Base-by-base conservation (phyloP, 2,113 vertebrate genomes). In the Polypterus senegalus region DNA sequence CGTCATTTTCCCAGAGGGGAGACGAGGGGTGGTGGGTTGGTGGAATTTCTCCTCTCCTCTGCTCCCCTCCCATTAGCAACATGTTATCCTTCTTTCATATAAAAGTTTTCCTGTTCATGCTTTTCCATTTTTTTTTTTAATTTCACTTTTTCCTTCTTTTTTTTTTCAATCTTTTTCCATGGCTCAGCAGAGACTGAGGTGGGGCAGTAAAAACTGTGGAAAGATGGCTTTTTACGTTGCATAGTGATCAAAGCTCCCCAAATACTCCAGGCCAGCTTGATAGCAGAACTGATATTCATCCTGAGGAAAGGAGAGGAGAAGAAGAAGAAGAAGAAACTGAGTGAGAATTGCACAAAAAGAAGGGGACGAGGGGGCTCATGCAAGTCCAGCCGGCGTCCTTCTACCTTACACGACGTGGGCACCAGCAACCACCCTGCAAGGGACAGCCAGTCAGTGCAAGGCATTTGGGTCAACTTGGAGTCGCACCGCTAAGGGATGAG, bases 181-280 rank as follows among this genome's bases (percentile, higher is more conserved):
- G 84, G 89, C 88, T 91, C 89, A 88, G 83, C 80, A 76, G 77
- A 81, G 85, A 81, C 85, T 82, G 77, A 79, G 73, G 84, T 76
- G 76, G 84, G 76, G 62, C 68, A 71, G 78, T 75, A 79, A 74
- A 83, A 77, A 78, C 82, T 73, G 81, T 70, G 77, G 73, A 67
- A 69, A 74, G 76, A 92, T 94, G 91, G 90, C 91, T 93, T 95
- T 88, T 97, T 97, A 99, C 86, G 94, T 98, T 94, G 96, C 96
- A 97, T 99, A 99, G 93, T 99, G 96, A 88, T 99, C 95, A 80
- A 99, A 99, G 81, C 96, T 99, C 71, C 96, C 96, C 76, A 99
- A 88, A 77, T 99, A 99, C 72, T 99, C 96, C 80, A 98, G 86
- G 53, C 89, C 93, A 3, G 96, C 96, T 71, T 97, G 95, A 71